Base-by-base conservation (phyloP, 30 jellyfish, hydroid and myxozoan species). In the Turritopsis rubra region DNA sequence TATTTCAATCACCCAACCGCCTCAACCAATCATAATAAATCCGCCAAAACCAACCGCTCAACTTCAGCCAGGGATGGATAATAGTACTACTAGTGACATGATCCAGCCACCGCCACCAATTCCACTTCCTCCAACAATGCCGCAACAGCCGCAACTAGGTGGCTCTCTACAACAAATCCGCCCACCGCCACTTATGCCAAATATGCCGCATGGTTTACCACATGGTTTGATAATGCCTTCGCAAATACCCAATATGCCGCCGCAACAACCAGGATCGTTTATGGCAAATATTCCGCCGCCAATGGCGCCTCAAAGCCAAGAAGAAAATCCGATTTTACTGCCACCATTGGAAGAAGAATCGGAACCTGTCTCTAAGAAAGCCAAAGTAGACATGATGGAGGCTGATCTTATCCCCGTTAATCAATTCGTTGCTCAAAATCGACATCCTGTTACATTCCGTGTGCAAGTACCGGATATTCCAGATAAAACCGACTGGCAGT, bases 401-500 rank as follows among this genome's bases (percentile, higher is more conserved):
- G 79, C 86, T 52, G 98, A 88, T 21, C 85, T 92, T 54, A 83
- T 92, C 86, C 81, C 93, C 24, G 98, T 87, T 65, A 91, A 88
- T 24, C 88, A 81, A 54, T 92, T 92, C 83, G 31, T 92, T 84
- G 91, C 89, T 18, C 86, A 90, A 19, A 89, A 92, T 79, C 89
- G 89, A 52, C 72, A 88, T 79, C 96, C 96, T 72, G 96, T 92
- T 52, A 83, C 95, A 29, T 92, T 92, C 87, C 86, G 88, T 54
- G 94, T 92, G 73, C 92, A 79, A 81, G 95, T 92, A 25, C 98
- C 98, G 86, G 96, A 92, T 28, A 66, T 92, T 82, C 96, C 95
- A 31, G 98, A 92, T 30, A 92, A 88, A 86, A 83, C 94, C 60
- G 98, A 92, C 81, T 92, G 98, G 98, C 88, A 92, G 81, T 87